Conservation (phyloP, 2,113 vertebrate species). For the Drymodes brunneopygia region DNA sequence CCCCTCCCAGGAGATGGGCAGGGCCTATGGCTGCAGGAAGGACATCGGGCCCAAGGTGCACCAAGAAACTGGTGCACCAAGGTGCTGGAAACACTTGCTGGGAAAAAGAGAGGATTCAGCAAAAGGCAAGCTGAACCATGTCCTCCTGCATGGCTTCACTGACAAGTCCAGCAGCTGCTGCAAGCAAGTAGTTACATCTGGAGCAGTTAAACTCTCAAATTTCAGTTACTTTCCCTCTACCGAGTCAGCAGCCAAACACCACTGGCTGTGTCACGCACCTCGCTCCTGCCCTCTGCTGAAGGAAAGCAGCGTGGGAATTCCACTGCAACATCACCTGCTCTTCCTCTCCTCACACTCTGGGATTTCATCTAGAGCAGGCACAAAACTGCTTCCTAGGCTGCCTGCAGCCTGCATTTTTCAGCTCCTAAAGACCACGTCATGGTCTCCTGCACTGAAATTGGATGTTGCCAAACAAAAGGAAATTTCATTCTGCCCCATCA, state of each 20-base stretch:
- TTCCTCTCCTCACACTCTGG: not conserved
- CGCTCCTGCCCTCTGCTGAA: slow-evolving; percentile 14
- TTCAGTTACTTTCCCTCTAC: too few species aligned
- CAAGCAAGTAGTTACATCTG: not conserved
- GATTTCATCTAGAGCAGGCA: not conserved
- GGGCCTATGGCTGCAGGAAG: not conserved
- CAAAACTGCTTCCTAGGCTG: not conserved
- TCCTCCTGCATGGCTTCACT: not conserved
- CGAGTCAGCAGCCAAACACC: rapidly evolving
- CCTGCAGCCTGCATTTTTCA: not conserved
- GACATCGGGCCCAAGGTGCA: not conserved
- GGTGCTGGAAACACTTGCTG: not conserved
- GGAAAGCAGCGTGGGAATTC: not conserved
- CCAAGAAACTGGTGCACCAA: rapidly evolving
- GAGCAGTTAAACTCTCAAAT: not conserved
- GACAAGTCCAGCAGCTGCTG: not conserved
- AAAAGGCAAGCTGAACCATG: not conserved
- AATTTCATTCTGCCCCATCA: not conserved
- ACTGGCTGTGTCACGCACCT: not conserved
- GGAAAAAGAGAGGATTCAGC: not conserved
- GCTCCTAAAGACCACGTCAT: not conserved
- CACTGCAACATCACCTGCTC: not conserved
- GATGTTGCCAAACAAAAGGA: not conserved
- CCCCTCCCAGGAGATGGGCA: not conserved
- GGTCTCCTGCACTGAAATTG: not conserved